phyloP scores from a whole-genome alignment of 2,888 invertebrate species.

The Lymantria dispar region DNA sequence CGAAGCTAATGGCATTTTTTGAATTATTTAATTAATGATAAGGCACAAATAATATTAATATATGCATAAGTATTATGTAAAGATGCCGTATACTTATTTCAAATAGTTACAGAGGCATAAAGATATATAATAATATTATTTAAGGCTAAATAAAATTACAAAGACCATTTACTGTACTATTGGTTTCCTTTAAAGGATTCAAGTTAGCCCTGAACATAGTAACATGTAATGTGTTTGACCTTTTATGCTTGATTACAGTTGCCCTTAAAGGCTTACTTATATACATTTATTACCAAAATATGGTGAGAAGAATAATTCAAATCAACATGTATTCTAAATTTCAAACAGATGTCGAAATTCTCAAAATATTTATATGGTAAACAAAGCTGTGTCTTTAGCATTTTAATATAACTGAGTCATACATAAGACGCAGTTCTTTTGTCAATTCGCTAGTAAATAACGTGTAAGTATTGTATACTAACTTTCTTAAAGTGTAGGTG shows the following conservation, averaged over 20 bases:
- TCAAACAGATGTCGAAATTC: not conserved
- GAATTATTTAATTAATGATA: too few relatives aligned
- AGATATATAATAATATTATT: too few relatives aligned
- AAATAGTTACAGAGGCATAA: too few relatives aligned
- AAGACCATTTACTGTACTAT: not conserved
- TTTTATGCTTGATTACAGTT: slow-evolving; percentile 39
- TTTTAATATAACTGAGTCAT: slow-evolving; percentile 17
- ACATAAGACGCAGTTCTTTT: not conserved
- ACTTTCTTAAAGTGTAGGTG: slow-evolving; percentile 54
- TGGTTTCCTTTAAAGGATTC: slow-evolving; percentile 48
- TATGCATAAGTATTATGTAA: too few relatives aligned
- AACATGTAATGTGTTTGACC: slow-evolving; percentile 38
- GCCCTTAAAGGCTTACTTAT: slow-evolving; percentile 14
- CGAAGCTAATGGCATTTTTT: not conserved
- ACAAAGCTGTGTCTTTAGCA: slow-evolving; percentile 6
- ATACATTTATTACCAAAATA: slow-evolving; percentile 8
- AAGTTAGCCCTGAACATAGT: slow-evolving; percentile 59
- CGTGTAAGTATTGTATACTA: slow-evolving; percentile 26
- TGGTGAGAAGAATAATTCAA: not conserved
- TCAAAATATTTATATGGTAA: slow-evolving; percentile 18
- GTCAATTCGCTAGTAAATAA: slow-evolving; percentile 20
- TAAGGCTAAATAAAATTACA: not conserved
- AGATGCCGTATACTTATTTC: too few relatives aligned
- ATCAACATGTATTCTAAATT: not conserved
- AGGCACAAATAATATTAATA: too few relatives aligned